Base-by-base conservation (phyloP, 2,888 invertebrate genomes). In the Aleiodes testaceus region DNA sequence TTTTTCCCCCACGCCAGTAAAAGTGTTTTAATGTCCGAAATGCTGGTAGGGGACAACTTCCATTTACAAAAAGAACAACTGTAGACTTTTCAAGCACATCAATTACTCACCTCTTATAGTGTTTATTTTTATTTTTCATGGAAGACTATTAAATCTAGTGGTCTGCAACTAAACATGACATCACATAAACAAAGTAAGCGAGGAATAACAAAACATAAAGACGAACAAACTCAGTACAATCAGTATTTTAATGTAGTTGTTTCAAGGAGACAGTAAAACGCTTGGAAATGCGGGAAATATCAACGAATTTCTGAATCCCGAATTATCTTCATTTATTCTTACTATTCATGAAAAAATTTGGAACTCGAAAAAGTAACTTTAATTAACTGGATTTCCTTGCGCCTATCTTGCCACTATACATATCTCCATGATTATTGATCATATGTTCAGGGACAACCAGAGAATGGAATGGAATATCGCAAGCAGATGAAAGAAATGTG, bases 31-130 rank as follows among this genome's bases (percentile, higher is more conserved):
- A 26, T 55, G 30, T 55, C 30, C 59, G 36, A 59, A 36, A 50
- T 59, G 44, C 11, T 36, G 36, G 71, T 52, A 64, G 70, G 64
- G 66, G 20, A 42, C 16, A 14, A 71, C 50, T 52, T 59, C 66
- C 66, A 45, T 71, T 22, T 71, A 66, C 44, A 71, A 61, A 66
- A 50, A 36, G 22, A 30, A 70, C 30, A 42, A 59, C 36, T 20
- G 53, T n/a, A 30, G 5, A 26, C 53, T 12, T 63, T 55, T 64
- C 22, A 30, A 67, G 53, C 52, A 45, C 53, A 47, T 53, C n/a
- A 42, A 45, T 63, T 71, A 67, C 73, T 68, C 59, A 67, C 70
- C 66, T n/a, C 26, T 59, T 36, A 7, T 26, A 42, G 36, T 42
- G 36, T 36, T 55, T 55, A 55, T 59, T 59, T 59, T 59, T 36